A percentile compares a stretch with the other conserved stretches of the same genome.
These are phyloP conservation scores for Crossocerus cetratus DNA, from an alignment of 2,888 invertebrate genomes.

Conservation along the genomic window DNA sequence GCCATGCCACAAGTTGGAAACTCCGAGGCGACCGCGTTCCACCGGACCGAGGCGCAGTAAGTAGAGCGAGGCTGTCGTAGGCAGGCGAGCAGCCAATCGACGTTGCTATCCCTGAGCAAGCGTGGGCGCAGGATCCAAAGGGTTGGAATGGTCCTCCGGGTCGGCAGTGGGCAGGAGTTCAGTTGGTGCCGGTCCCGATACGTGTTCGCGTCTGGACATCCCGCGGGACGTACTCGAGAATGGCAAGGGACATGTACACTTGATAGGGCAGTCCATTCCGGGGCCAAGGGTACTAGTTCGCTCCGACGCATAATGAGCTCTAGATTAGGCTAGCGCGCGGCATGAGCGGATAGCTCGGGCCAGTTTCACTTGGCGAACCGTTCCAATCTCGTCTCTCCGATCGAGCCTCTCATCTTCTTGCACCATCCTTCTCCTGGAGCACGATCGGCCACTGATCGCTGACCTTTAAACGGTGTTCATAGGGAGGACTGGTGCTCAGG, in stretches of 20 bases:
- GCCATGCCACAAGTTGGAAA: too few relatives aligned
- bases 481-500: slow-evolving; percentile 33
- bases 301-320: slow-evolving; percentile 37
- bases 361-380: slow-evolving; percentile 2
- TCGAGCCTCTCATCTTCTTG: slow-evolving; percentile 1
- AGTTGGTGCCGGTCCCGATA: slow-evolving; percentile 72
- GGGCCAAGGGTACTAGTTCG: slow-evolving; percentile 20
- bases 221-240: slow-evolving; percentile 54
- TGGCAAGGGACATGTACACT: slow-evolving; percentile 66
- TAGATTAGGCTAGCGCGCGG: slow-evolving; percentile 30
- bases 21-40: too few relatives aligned
- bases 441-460: neutral
- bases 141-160: slow-evolving; percentile 62
- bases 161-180: slow-evolving; percentile 68
- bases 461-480: slow-evolving; percentile 11
- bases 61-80: neutral
- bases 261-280: slow-evolving; percentile 61
- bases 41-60: too few relatives aligned
- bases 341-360: slow-evolving; percentile 50
- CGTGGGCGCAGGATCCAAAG: slow-evolving; percentile 61
- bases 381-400: too few relatives aligned
- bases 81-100: neutral
- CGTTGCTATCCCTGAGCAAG: slow-evolving; percentile 12
- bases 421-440: neutral
- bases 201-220: slow-evolving; percentile 65